Evolutionary conservation across 2,113 vertebrate species (phyloP).

Genomic region (Paracanthobrama guichenoti): DNA sequence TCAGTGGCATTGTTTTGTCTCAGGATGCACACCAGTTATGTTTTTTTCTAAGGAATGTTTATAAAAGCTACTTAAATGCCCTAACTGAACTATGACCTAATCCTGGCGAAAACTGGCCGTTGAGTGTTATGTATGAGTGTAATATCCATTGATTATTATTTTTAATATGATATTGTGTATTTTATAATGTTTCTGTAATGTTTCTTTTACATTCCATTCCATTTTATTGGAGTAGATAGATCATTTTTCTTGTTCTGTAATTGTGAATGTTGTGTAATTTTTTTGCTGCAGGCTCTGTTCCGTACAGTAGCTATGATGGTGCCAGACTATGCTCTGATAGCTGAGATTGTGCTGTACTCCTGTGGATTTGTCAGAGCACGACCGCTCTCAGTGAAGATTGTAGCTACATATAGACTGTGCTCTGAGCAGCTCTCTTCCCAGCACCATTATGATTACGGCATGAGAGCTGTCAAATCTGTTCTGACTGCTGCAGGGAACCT

Average conservation of each 20-base stretch:
- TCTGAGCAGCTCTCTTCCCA: conserved; percentile 98
- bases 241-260: neutral
- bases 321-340: conserved; percentile 92
- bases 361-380: conserved; percentile 88
- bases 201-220: too few species aligned
- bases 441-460: conserved; percentile 97
- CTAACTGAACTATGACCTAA: too few species aligned
- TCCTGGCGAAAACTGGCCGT: too few species aligned
- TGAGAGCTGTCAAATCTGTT: conserved; percentile 97
- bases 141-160: too few species aligned
- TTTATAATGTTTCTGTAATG: too few species aligned
- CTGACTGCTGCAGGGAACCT: conserved; percentile 94
- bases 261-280: conserved; percentile 12
- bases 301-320: conserved; percentile 95
- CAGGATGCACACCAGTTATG: too few species aligned
- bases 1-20: too few species aligned
- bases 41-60: too few species aligned
- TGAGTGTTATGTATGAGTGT: too few species aligned
- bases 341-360: conserved; percentile 91
- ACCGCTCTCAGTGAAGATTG: conserved; percentile 87
- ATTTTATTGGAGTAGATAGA: neutral
- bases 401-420: conserved; percentile 95
- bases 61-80: too few species aligned
- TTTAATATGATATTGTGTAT: too few species aligned
- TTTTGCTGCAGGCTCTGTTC: conserved; percentile 81